These are phyloP conservation scores for Oscheius sp. DNA, from an alignment of 2,888 invertebrate species.

Conservation along the genomic window DNA sequence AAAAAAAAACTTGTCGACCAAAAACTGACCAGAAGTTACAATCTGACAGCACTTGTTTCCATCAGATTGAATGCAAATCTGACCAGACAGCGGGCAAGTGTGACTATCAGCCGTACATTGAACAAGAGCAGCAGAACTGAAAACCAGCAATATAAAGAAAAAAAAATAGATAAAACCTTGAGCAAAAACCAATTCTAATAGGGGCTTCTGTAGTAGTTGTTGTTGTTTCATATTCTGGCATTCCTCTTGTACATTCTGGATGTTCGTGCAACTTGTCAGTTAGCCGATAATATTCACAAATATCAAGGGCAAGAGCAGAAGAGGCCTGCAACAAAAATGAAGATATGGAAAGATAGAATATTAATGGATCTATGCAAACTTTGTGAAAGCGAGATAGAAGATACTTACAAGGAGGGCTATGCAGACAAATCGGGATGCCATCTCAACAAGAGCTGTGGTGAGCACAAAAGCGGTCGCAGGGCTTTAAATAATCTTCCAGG, in stretches of 20 bases:
- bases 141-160: too few species aligned
- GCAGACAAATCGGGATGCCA: conserved; percentile 16
- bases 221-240: conserved; percentile 29
- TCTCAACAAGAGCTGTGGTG: conserved; percentile 19
- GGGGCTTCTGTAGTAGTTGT: conserved; percentile 36
- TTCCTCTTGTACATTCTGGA: conserved; percentile 57
- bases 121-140: conserved; percentile 59
- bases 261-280: conserved; percentile 61
- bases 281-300: conserved; percentile 59
- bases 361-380: not conserved
- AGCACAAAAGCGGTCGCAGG: conserved; percentile 18
- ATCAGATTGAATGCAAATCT: conserved; percentile 65
- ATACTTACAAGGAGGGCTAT: conserved; percentile 17
- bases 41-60: conserved; percentile 67
- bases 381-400: not conserved
- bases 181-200: conserved; percentile 49
- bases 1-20: too few species aligned
- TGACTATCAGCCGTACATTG: conserved; percentile 64
- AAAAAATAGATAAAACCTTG: conserved; percentile 33
- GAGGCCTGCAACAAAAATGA: conserved; percentile 29
- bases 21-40: conserved; percentile 54
- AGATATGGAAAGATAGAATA: not conserved
- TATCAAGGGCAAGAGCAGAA: conserved; percentile 40
- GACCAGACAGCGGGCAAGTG: conserved; percentile 66
- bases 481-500: conserved; percentile 30